Percentiles rank a stretch among this genome's conserved stretches.
Evolutionary conservation across 2,113 vertebrate species (phyloP).

Genomic region (Myrmecobius fasciatus): DNA sequence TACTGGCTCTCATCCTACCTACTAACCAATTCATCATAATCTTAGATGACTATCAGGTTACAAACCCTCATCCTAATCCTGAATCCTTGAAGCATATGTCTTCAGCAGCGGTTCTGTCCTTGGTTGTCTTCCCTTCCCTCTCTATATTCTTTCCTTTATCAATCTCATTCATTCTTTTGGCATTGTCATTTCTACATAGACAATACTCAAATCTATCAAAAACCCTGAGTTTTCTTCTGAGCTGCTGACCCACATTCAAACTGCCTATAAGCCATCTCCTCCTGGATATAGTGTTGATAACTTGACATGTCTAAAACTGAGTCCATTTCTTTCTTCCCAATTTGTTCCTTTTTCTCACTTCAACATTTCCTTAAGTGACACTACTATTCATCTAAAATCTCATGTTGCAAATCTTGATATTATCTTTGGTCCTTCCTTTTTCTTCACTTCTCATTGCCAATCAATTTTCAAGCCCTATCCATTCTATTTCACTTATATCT

Average conservation of each 20-base stretch:
- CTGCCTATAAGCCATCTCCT: background rate
- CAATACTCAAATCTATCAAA: too few species aligned
- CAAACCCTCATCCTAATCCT: background rate
- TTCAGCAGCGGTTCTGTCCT: background rate
- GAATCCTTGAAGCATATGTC: background rate
- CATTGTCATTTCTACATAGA: too few species aligned
- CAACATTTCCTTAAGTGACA: background rate
- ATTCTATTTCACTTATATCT: too few species aligned
- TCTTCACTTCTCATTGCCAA: too few species aligned
- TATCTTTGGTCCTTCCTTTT: background rate
- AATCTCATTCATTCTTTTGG: too few species aligned
- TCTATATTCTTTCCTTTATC: background rate
- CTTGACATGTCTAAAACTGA: background rate
- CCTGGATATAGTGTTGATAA: background rate
- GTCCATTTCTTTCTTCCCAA: background rate
- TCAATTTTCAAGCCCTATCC: background rate
- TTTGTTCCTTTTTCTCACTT: background rate
- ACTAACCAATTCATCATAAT: background rate
- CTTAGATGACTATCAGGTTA: background rate
- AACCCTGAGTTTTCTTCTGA: too few species aligned
- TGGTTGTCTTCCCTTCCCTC: background rate
- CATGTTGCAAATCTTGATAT: background rate
- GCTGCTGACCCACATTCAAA: too few species aligned
- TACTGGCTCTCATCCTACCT: background rate
- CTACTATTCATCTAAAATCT: background rate